phyloP scores from a whole-genome alignment of 2,888 invertebrate species.

The Deladenus siricidicola region DNA sequence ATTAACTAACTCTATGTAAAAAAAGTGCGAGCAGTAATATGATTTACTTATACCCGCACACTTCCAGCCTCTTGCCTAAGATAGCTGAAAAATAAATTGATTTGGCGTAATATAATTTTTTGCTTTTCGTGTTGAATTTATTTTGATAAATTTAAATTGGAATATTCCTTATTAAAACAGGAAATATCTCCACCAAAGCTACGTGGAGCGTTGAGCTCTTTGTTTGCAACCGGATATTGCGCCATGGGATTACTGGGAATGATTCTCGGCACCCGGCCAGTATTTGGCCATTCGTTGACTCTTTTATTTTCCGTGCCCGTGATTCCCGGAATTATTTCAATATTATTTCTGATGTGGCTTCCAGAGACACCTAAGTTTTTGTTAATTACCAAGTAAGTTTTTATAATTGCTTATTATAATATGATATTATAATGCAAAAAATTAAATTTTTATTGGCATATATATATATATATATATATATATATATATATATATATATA shows the following conservation, averaged over 20 bases:
- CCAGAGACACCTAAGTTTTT: constrained; percentile 50
- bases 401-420: too few species aligned
- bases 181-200: constrained; percentile 44
- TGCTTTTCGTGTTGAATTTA: too few species aligned
- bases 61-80: too few species aligned
- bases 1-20: too few species aligned
- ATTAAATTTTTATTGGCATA: too few species aligned
- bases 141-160: background rate
- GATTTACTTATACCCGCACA: too few species aligned
- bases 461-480: too few species aligned
- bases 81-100: too few species aligned
- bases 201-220: constrained; percentile 43
- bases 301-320: constrained; percentile 43
- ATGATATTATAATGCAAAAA: too few species aligned
- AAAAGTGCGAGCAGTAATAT: too few species aligned
- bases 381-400: constrained; percentile 16
- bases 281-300: constrained; percentile 42
- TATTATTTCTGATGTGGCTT: constrained; percentile 35
- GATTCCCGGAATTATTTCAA: constrained; percentile 38
- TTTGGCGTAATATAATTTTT: background rate
- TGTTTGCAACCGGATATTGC: constrained; percentile 44
- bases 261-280: constrained; percentile 38
- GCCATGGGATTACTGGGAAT: constrained; percentile 47
- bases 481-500: too few species aligned
- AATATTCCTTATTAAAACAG: too few species aligned